phyloP scores from a whole-genome alignment of 2,113 vertebrate genomes.

The Cololabis saira region DNA sequence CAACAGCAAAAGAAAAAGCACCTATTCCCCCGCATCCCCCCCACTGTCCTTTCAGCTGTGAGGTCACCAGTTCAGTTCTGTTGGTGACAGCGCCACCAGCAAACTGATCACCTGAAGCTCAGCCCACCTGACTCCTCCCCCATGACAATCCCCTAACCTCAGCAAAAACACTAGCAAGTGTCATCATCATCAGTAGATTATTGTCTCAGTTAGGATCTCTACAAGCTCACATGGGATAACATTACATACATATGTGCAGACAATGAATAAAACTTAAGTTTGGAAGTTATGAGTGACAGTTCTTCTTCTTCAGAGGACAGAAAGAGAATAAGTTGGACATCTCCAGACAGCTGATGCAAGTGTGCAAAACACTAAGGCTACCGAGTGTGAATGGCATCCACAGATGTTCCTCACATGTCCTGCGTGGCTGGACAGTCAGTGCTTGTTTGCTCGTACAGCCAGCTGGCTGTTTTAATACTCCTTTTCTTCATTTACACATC shows the following conservation, averaged over 20 bases:
- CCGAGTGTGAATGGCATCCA: constrained; percentile 63
- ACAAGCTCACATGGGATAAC: constrained; percentile 10
- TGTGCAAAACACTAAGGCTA: constrained; percentile 34
- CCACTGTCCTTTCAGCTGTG: constrained; percentile 54
- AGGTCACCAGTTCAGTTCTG: constrained; percentile 57
- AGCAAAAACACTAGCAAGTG: too few relatives aligned
- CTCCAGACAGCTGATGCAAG: constrained; percentile 46
- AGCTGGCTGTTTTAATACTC: constrained; percentile 45
- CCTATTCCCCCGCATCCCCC: constrained; percentile 71
- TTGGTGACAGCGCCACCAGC: constrained; percentile 51
- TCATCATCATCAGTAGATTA: too few relatives aligned
- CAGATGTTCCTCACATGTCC: constrained; percentile 71
- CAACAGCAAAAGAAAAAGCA: constrained; percentile 71
- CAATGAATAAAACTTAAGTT: constrained; percentile 1
- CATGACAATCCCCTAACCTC: constrained; percentile 10
- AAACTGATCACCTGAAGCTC: constrained; percentile 45
- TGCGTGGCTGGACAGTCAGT: constrained; percentile 33
- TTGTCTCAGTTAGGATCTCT: neutral
- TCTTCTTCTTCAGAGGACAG: constrained; percentile 21
- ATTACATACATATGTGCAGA: neutral
- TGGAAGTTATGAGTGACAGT: constrained; percentile 2
- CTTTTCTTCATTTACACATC: constrained; percentile 53
- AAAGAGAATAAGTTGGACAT: constrained; percentile 23
- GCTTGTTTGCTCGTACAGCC: constrained; percentile 45
- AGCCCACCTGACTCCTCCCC: constrained; percentile 12